Evolutionary conservation across 2,888 invertebrate species (phyloP).

Genomic region (Chalcosyrphus nemorum): DNA sequence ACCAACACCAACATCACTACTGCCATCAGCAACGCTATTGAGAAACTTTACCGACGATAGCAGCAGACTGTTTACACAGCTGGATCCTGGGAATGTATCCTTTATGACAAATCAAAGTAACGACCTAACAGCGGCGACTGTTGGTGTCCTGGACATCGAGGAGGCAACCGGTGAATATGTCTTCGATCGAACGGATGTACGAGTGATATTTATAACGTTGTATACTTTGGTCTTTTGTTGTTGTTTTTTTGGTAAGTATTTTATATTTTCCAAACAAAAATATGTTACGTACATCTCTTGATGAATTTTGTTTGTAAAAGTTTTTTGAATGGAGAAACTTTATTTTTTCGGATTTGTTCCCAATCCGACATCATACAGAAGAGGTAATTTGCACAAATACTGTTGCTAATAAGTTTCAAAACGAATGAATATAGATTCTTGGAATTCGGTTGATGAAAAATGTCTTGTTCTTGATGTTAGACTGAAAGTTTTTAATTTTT

Average conservation of each 20-base stretch:
- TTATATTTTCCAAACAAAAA: not conserved
- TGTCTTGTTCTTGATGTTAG: no score
- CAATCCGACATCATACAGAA: no score
- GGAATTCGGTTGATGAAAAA: no score
- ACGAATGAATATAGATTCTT: no score
- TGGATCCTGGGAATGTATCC: constrained; percentile 41
- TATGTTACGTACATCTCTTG: not conserved
- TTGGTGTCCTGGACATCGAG: constrained; percentile 24
- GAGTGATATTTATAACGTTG: constrained; percentile 88
- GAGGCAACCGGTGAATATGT: constrained; percentile 85
- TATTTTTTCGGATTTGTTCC: no score
- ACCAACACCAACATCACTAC: no score
- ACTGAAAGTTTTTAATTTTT: no score
- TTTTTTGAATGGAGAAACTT: no score
- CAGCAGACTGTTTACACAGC: constrained; percentile 36
- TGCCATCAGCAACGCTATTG: not conserved
- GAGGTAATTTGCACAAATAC: no score
- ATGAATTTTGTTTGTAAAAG: no score
- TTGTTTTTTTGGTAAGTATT: constrained; percentile 91
- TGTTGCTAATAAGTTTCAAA: no score
- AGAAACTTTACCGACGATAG: constrained; percentile 47
- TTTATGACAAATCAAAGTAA: constrained; percentile 51
- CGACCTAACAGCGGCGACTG: constrained; percentile 1
- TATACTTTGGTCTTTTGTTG: constrained; percentile 91
- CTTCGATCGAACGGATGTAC: constrained; percentile 89